Conservation (phyloP, 2,888 invertebrate species). For the Habrosyne pyritoides region DNA sequence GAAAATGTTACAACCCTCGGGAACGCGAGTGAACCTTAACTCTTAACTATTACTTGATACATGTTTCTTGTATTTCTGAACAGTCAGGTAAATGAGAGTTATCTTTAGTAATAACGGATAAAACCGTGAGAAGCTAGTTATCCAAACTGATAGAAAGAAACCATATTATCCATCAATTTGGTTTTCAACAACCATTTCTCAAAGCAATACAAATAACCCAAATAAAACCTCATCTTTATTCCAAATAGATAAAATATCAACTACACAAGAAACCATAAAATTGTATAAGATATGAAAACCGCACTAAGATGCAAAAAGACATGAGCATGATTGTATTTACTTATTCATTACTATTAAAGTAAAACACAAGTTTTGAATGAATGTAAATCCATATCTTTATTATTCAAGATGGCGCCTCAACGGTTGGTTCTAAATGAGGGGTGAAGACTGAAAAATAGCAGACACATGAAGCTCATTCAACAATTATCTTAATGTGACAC, state of each 20-base stretch:
- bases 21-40: too few species aligned
- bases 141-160: too few species aligned
- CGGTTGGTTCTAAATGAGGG: neutral
- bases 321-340: neutral
- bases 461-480: neutral
- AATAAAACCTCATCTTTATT: neutral
- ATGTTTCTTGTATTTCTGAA: too few species aligned
- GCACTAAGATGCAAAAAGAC: neutral
- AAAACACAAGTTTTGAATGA: neutral
- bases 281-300: neutral
- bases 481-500: neutral
- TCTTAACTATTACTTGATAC: too few species aligned
- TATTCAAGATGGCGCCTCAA: neutral
- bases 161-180: too few species aligned
- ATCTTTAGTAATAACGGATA: too few species aligned
- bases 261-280: neutral
- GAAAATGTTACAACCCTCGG: too few species aligned
- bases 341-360: neutral
- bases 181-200: too few species aligned
- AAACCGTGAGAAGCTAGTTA: too few species aligned
- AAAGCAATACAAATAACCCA: neutral
- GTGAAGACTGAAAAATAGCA: conserved; percentile 4
- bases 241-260: neutral
- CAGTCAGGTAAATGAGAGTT: too few species aligned
- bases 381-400: neutral